A percentile compares a stretch with the other conserved stretches of the same genome.
phyloP scores from a whole-genome alignment of 2,113 vertebrate genomes.

The Eonycteris spelaea region DNA sequence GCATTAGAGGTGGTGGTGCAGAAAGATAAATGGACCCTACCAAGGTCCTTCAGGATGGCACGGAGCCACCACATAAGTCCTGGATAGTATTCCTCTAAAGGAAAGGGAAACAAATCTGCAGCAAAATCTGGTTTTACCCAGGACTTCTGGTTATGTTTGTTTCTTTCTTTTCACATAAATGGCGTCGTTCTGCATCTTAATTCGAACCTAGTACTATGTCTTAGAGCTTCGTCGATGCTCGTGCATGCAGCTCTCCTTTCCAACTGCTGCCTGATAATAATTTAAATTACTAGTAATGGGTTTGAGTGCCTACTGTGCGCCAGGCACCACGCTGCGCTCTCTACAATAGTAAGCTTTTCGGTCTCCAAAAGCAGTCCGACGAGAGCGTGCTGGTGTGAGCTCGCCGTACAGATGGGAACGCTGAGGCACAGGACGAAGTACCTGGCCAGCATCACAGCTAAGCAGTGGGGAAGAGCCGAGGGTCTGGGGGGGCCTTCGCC shows the following conservation, averaged over 20 bases:
- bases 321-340: too few species aligned
- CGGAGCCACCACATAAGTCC: not conserved
- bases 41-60: not conserved
- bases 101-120: not conserved
- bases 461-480: too few species aligned
- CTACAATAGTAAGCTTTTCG: too few species aligned
- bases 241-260: rapidly evolving
- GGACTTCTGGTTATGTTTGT: not conserved
- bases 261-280: not conserved
- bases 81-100: not conserved
- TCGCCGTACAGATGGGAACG: too few species aligned
- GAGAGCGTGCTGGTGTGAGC: too few species aligned
- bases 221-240: rapidly evolving
- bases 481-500: too few species aligned
- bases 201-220: not conserved
- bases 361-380: too few species aligned
- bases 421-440: too few species aligned
- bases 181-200: too few species aligned
- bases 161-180: not conserved
- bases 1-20: not conserved
- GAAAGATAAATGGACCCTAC: not conserved
- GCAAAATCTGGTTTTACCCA: too few species aligned
- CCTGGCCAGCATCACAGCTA: too few species aligned
- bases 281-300: too few species aligned
- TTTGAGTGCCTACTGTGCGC: not conserved